phyloP scores from a whole-genome alignment of 2,888 invertebrate genomes.

The Tolmerus cingulatus region DNA sequence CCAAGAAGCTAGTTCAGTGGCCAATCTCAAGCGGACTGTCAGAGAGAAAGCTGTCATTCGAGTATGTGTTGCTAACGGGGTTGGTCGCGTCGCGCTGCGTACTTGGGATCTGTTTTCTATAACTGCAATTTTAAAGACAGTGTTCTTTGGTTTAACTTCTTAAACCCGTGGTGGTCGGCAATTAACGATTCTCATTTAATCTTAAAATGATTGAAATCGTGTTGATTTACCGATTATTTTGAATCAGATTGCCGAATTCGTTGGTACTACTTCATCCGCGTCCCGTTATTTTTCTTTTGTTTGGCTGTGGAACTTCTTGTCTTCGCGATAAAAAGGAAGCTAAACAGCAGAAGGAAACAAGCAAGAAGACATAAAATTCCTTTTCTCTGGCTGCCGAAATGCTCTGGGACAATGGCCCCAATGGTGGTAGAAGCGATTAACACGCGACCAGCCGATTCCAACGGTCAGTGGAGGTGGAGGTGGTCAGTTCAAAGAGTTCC shows the following conservation, averaged over 20 bases:
- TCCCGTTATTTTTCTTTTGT: not conserved
- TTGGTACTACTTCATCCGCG: not conserved
- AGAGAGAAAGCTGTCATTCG: slow-evolving; percentile 4
- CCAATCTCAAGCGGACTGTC: not conserved
- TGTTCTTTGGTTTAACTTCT: not conserved
- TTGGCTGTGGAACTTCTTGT: not conserved
- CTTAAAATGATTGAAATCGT: not conserved
- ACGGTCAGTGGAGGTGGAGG: not conserved
- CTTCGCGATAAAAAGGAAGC: not conserved
- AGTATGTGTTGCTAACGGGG: not conserved
- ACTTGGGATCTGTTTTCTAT: not conserved
- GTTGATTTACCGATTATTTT: not conserved
- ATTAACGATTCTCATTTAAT: not conserved
- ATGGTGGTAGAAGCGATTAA: not conserved
- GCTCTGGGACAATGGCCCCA: slow-evolving; percentile 31
- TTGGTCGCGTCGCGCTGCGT: not conserved
- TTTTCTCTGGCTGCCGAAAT: not conserved
- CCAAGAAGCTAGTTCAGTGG: not conserved
- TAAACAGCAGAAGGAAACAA: not conserved
- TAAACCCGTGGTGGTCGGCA: not conserved
- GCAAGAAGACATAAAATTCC: not conserved
- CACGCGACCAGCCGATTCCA: not conserved
- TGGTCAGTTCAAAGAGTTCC: slow-evolving; percentile 7
- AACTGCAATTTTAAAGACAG: not conserved
- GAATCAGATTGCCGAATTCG: not conserved